Evolutionary conservation across 2,113 vertebrate species (phyloP), one percentile per base, ranked within the genome.

Genomic region (Dolichallabes microphthalmus): DNA sequence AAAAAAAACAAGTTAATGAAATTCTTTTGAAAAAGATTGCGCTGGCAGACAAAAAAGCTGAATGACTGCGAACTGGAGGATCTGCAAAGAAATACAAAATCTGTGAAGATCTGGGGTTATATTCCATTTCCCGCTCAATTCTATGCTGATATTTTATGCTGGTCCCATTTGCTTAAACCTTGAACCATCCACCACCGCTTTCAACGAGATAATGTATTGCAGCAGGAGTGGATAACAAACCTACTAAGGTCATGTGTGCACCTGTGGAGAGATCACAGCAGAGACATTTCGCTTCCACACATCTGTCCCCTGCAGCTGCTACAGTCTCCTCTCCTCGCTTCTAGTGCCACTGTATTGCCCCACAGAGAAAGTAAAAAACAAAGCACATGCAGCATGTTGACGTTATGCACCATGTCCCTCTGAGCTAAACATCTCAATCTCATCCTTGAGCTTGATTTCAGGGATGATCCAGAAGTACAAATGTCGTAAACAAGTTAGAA

Each of bases 1-100:
- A 74, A n/a, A 87, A 83, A 83, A 83, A 83, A 79, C 81, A 87
- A 79, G n/a, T 32, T 79, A 87, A 83, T 83, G 63, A 87, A 83
- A 80, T 82, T 68, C 58, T 76, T 82, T 68, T 82, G 79, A 66
- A 82, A 55, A n/a, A 45, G 39, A 82, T 30, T 68, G 60, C 57
- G 60, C 57, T 25, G 17, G 73, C 61, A 75, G 15, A 57, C 27
- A 19, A 27, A 64, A 82, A 80, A 14, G 2, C 14, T 45, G 30
- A 17, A 55, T 66, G 50, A 76, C 25, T 76, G 20, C 76, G 85
- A 61, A 63, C 25, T 78, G 50, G 27, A 74, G 45, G 74, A 76
- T 76, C 13, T 55, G 27, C 45, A 20, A 53, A 63, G 55, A 83
- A 73, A 60, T 60, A 19, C 15, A 35, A 27, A 58, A 69, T 55